Evolutionary conservation across 64 coral and sea anemone species (phyloP), one percentile per base, ranked within the genome.

Genomic region (Montipora foliosa): DNA sequence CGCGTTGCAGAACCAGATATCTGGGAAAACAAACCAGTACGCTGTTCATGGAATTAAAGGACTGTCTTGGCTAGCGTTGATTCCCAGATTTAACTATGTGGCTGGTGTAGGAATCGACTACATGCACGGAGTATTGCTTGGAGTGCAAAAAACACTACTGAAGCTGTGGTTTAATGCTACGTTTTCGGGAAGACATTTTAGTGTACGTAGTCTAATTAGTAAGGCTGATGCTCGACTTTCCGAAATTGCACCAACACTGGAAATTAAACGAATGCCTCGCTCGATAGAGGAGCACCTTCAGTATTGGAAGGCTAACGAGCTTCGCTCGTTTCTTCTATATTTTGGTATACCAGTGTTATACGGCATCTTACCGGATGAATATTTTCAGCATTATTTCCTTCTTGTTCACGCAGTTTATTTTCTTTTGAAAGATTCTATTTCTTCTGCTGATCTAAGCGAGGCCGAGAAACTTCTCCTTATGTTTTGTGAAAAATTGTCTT

Each of bases 321-420:
- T 94, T 5, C 80, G 79, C 7, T 95, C 93, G 0, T 95, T 95
- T 95, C 55, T 90, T 6, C 67, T 94, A 11, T 94, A 83, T 71
- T 94, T 79, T 37, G 70, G 78, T 37, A 73, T 90, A 67, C 93
- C 87, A 45, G 78, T 62, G 4, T 66, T 94, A 8, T 94, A 89
- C 59, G 92, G 92, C 7, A 67, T 94, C 5, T 84, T 95, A 68
- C 87, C 93, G n/a, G 45, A 90, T 52, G 48, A 77, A 15, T 90
- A 89, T 73, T 90, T 83, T 70, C 19, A 95, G 22, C 87, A 95
- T 47, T 95, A 95, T 67, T 52, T 83, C 6, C 55, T 20, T 21
- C 75, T 95, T 67, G 87, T 90, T 0, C 71, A 49, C 3, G 94
- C 94, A 15, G 79, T 91, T 44, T 95, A 46, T 62, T 15, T 94